phyloP scores from a whole-genome alignment of 2,797 vertebrate species.

The Coreius guichenoti region DNA sequence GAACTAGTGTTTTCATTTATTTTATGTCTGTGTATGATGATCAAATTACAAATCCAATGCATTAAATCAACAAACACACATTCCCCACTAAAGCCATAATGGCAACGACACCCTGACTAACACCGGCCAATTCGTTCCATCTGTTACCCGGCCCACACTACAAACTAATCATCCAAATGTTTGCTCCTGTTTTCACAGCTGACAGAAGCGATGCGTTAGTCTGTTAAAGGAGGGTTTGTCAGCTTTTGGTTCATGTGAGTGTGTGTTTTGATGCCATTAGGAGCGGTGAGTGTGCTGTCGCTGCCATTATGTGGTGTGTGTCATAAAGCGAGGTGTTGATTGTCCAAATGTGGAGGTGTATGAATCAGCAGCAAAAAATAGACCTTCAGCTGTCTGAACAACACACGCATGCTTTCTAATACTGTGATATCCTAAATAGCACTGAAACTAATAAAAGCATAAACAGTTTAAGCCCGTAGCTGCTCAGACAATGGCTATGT shows the following conservation, averaged over 20 bases:
- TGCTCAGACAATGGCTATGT: conserved; percentile 13
- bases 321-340: conserved; percentile 33
- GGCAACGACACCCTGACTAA: conserved; percentile 16
- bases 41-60: not conserved
- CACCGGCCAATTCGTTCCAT: conserved; percentile 12
- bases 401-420: conserved; percentile 20
- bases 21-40: not conserved
- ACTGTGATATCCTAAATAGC: not conserved
- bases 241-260: conserved; percentile 16
- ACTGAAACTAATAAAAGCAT: conserved; percentile 27
- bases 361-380: conserved; percentile 33
- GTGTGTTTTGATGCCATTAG: conserved; percentile 26
- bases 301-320: conserved; percentile 38
- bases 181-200: conserved; percentile 46
- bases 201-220: conserved; percentile 22
- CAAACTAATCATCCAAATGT: conserved; percentile 38
- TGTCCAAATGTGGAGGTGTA: conserved; percentile 41
- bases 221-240: conserved; percentile 34
- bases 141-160: conserved; percentile 17
- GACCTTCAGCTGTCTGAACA: conserved; percentile 44
- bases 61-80: conserved; percentile 30
- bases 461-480: conserved; percentile 2
- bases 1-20: not conserved
- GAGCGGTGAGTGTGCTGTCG: conserved; percentile 32
- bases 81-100: conserved; percentile 22